Conservation (phyloP, 2,888 invertebrate species). For the Diarsia mendica region DNA sequence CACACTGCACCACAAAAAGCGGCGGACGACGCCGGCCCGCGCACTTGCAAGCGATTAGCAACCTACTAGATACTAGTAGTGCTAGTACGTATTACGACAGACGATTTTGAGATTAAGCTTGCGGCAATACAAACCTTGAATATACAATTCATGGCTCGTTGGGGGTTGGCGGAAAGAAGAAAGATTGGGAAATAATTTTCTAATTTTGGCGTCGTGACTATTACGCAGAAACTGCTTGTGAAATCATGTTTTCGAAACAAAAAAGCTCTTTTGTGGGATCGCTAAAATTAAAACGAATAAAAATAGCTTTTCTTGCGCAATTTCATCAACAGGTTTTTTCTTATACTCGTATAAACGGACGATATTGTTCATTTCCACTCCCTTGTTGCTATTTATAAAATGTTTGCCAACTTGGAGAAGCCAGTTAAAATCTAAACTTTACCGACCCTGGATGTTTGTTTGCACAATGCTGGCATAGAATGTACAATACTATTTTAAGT, state of each 20-base stretch:
- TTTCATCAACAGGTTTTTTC: conserved; percentile 55
- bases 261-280: conserved; percentile 8
- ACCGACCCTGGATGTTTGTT: conserved; percentile 43
- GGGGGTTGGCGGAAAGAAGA: not conserved
- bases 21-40: conserved; percentile 44
- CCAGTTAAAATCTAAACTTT: conserved; percentile 55
- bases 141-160: conserved; percentile 7
- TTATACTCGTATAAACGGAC: conserved; percentile 11
- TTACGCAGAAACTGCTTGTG: conserved; percentile 8
- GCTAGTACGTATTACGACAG: conserved; percentile 40
- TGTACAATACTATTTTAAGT: conserved; percentile 48
- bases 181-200: not conserved
- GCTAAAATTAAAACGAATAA: conserved; percentile 28
- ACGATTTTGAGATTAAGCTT: conserved; percentile 39
- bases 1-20: conserved; percentile 79
- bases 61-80: conserved; percentile 26
- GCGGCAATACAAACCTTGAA: conserved; percentile 17
- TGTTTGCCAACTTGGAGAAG: conserved; percentile 46
- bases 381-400: conserved; percentile 46
- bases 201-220: not conserved
- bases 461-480: conserved; percentile 30
- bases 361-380: conserved; percentile 45
- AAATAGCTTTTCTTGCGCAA: conserved; percentile 26
- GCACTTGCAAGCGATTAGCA: conserved; percentile 63
- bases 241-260: conserved; percentile 17